Evolutionary conservation across 2,113 vertebrate species (phyloP), one percentile per base, ranked within the genome.

Genomic region (Plectropomus leopardus): DNA sequence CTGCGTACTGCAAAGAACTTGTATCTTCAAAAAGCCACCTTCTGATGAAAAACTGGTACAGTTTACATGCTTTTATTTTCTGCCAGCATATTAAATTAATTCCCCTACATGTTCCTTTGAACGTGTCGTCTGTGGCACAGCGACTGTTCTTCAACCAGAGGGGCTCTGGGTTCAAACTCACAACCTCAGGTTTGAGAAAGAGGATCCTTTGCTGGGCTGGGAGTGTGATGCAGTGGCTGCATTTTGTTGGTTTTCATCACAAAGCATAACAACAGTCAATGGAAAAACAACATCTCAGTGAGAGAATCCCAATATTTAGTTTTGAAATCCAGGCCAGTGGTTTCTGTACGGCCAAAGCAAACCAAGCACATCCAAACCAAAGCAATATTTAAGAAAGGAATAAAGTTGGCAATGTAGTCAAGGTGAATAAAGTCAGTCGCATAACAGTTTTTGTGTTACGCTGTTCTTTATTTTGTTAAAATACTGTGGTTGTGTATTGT

Each of bases 21-120:
- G 47, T 51, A 89, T 81, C 85, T 84, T 86, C 80, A 88, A 86
- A 90, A 86, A 64, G 54, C 68, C 77, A 58, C 79, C 73, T 76
- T 76, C 57, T 71, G 63, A 68, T 72, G 72, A 26, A 74, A 75
- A 79, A 57, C 50, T 50, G 71, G 19, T 72, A 24, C 63, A 28
- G 65, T 69, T 85, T 57, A 70, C 71, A 53, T 40, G 69, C 48
- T 87, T 83, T 86, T 24, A 88, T 78, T 77, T 65, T 45, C 15
- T 48, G 59, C 83, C 86, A 80, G 72, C 53, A 45, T 42, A 23
- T 86, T 59, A 57, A 70, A 80, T 81, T 24, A 68, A 68, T 59
- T 65, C 47, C 58, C 30, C 5, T 51, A 72, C 76, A 76, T 47
- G 51, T 28, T 53, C 59, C 67, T 81, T 69, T 86, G 64, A 45